Evolutionary conservation across 2,113 vertebrate genomes (phyloP), one percentile per base, ranked within the genome.

Genomic region (Calidris pugnax): DNA sequence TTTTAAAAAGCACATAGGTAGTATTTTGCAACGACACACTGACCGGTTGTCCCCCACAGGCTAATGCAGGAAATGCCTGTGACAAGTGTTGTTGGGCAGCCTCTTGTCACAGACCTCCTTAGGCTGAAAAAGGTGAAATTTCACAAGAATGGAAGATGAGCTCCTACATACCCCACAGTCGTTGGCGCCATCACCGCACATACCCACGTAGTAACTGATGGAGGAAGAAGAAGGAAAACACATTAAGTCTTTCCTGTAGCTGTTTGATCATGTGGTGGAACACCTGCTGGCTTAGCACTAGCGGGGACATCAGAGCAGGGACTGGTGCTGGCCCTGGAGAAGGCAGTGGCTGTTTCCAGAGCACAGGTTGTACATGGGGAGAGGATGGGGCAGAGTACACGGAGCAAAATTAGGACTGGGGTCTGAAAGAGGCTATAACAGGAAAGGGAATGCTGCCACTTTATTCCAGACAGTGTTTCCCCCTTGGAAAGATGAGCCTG

Each of bases 141-240:
- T n/a, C 67, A 43, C 13, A n/a, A 14, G 45, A 77, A 53, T 0
- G 2, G 45, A 69, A 77, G 28, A 51, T 28, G 43, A 47, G 26
- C 39, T 81, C 30, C 20, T 96, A 98, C 97, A 17, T 94, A 98
- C 97, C 97, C 98, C 97, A 1, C 98, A 98, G 83, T 98, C 98
- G 2, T 98, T 98, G 83, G 98, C 96, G 28, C 98, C 98, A 13
- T 98, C 98, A 78, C 98, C 98, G 30, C 98, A 98, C 98, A 98
- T 98, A 55, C 96, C 98, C 62, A 98, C 96, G 11, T 78, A 98
- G 74, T 98, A 98, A 89, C 98, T 98, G 93, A 15, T 9, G 90
- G 85, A 47, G 43, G 48, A 50, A 33, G 89, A 87, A 73, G 22
- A 16, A 79, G 15, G 55, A 47, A 87, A 72, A 53, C 12, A 7